These are phyloP conservation scores for Torymus aiolomorphi DNA, from an alignment of 2,888 invertebrate genomes.

Conservation along the genomic window DNA sequence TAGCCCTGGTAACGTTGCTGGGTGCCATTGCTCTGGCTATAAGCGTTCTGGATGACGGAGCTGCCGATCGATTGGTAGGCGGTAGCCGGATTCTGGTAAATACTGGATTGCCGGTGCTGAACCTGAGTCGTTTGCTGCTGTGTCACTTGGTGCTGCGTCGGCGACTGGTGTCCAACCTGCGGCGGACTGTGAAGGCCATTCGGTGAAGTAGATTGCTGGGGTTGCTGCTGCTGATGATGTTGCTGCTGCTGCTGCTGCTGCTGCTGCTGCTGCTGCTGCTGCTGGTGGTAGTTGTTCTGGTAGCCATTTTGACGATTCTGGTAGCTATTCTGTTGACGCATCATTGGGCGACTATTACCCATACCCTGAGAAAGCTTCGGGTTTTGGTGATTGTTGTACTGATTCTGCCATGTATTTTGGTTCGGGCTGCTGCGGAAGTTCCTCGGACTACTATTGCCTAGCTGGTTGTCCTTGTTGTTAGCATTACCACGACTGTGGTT, in stretches of 20 bases:
- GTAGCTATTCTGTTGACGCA: conserved; percentile 80
- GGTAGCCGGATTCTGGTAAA: conserved; percentile 63
- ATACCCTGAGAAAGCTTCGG: conserved; percentile 43
- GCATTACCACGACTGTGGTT: conserved; percentile 69
- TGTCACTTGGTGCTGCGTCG: conserved; percentile 16
- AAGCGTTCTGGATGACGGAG: conserved; percentile 64
- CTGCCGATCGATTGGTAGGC: conserved; percentile 74
- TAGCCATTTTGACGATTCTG: conserved; percentile 74
- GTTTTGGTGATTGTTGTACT: conserved; percentile 69
- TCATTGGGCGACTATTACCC: conserved; percentile 66
- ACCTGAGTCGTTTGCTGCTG: conserved; percentile 73
- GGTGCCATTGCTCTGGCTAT: conserved; percentile 63
- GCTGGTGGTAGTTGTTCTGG: conserved; percentile 70
- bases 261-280: conserved; percentile 78
- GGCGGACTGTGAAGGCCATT: conserved; percentile 15
- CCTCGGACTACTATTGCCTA: conserved; percentile 74
- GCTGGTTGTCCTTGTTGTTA: conserved; percentile 66
- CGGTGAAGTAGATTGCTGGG: conserved; percentile 60
- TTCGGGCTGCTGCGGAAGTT: conserved; percentile 74
- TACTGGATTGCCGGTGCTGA: conserved; percentile 75
- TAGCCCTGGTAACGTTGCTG: conserved; percentile 67
- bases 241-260: conserved; percentile 75
- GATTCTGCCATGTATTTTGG: conserved; percentile 79
- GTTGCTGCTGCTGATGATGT: conserved; percentile 76
- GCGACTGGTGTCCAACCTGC: not conserved